Percentiles rank a stretch among this genome's conserved stretches.
phyloP scores from a whole-genome alignment of 1,140 invertebrate species.

The Anadara kagoshimensis region DNA sequence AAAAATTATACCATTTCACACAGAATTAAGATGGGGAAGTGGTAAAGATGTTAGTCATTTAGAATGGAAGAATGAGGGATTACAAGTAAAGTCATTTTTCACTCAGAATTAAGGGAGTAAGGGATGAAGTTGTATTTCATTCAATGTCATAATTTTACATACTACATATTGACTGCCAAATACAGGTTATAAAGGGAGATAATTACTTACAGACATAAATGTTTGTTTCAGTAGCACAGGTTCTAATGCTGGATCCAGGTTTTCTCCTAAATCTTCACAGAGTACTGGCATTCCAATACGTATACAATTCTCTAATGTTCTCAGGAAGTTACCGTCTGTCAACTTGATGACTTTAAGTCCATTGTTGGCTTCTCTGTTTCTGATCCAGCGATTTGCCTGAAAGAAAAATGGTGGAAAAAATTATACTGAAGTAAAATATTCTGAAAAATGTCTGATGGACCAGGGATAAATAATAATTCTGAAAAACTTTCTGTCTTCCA shows the following conservation, averaged over 20 bases:
- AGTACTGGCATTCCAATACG: conserved; percentile 73
- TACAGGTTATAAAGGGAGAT: not conserved
- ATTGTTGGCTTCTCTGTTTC: conserved; percentile 85
- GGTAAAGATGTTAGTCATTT: no score
- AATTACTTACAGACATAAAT: conserved; percentile 74
- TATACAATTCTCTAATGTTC: conserved; percentile 73
- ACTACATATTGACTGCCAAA: no score
- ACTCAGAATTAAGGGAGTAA: not conserved
- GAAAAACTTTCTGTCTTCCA: no score
- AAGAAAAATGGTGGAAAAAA: not conserved
- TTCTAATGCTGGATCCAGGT: conserved; percentile 74
- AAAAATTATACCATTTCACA: no score
- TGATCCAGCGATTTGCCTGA: conserved; percentile 90
- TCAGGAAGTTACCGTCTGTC: conserved; percentile 77
- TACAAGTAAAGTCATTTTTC: not conserved
- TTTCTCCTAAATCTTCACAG: conserved; percentile 73
- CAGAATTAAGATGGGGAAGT: not conserved
- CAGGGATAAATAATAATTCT: no score
- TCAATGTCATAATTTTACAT: no score
- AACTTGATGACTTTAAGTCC: conserved; percentile 85
- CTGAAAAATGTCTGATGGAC: no score
- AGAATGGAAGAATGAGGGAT: no score
- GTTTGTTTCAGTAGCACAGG: conserved; percentile 75
- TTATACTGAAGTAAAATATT: no score
- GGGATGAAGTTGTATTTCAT: no score